Conservation (phyloP, 1,140 invertebrate species). For the Polyergus mexicanus region DNA sequence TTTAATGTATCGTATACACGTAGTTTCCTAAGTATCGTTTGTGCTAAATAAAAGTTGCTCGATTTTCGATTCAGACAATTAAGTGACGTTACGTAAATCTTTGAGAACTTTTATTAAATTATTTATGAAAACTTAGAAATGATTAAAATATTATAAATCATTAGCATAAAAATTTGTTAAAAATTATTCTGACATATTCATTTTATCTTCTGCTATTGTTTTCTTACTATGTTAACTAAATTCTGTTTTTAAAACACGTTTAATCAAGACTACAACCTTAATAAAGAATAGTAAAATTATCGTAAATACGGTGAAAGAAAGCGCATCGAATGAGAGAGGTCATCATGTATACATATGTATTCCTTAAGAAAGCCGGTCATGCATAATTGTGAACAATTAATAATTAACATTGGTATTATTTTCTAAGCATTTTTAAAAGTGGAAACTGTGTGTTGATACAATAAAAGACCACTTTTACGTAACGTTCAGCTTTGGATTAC, state of each 20-base stretch:
- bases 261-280: background rate
- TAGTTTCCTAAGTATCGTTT: constrained; percentile 35
- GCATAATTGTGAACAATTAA: background rate
- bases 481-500: constrained; percentile 32
- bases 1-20: background rate
- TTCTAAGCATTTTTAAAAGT: background rate
- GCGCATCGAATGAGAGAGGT: background rate
- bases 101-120: background rate
- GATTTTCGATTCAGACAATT: background rate
- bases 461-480: constrained; percentile 13
- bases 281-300: background rate
- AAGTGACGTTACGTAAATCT: background rate
- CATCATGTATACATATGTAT: background rate
- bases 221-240: background rate
- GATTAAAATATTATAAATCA: background rate
- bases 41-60: background rate
- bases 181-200: background rate
- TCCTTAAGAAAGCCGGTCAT: background rate
- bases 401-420: background rate
- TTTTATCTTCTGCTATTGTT: background rate
- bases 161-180: background rate
- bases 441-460: constrained; percentile 39
- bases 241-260: background rate
- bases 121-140: background rate
- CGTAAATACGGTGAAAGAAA: background rate